A percentile compares a stretch with the other conserved stretches of the same genome.
phyloP scores from a whole-genome alignment of 2,113 vertebrate genomes.

The Urocolius indicus region DNA sequence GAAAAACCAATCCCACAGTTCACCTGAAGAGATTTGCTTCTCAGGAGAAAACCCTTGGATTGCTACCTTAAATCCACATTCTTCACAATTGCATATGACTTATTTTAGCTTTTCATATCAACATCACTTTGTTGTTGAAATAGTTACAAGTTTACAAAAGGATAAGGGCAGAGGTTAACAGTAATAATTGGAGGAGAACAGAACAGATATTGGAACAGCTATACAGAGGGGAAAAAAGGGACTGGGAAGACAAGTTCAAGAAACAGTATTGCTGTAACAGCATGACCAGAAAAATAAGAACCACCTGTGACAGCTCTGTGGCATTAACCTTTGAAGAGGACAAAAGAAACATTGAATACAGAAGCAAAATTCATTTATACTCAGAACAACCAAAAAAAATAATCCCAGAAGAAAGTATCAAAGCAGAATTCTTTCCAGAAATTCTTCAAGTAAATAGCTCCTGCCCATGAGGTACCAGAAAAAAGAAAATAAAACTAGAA shows the following conservation, averaged over 20 bases:
- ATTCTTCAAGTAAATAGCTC: constrained; percentile 67
- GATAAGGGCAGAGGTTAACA: constrained; percentile 57
- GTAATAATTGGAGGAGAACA: constrained; percentile 61
- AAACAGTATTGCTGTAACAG: constrained; percentile 53
- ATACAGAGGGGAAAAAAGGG: constrained; percentile 49
- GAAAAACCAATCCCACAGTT: constrained; percentile 34
- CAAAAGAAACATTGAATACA: constrained; percentile 57
- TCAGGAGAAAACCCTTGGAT: constrained; percentile 28
- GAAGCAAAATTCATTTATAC: constrained; percentile 61
- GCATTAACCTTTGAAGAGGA: constrained; percentile 66
- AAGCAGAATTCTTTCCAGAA: constrained; percentile 62
- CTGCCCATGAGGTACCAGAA: constrained; percentile 40
- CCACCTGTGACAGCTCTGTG: constrained; percentile 57
- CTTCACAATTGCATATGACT: constrained; percentile 46
- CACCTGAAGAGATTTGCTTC: constrained; percentile 30
- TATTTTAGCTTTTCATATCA: constrained; percentile 62
- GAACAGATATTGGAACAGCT: constrained; percentile 46
- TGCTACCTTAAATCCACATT: constrained; percentile 38
- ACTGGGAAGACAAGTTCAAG: constrained; percentile 58
- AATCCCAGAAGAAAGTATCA: constrained; percentile 68
- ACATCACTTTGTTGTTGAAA: constrained; percentile 63
- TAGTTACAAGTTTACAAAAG: constrained; percentile 59
- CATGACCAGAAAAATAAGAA: constrained; percentile 67
- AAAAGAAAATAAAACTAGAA: constrained; percentile 67
- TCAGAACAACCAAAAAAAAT: constrained; percentile 53